These are phyloP conservation scores for Phalacrocorax aristotelis DNA, from an alignment of 2,113 vertebrate genomes.

Conservation along the genomic window DNA sequence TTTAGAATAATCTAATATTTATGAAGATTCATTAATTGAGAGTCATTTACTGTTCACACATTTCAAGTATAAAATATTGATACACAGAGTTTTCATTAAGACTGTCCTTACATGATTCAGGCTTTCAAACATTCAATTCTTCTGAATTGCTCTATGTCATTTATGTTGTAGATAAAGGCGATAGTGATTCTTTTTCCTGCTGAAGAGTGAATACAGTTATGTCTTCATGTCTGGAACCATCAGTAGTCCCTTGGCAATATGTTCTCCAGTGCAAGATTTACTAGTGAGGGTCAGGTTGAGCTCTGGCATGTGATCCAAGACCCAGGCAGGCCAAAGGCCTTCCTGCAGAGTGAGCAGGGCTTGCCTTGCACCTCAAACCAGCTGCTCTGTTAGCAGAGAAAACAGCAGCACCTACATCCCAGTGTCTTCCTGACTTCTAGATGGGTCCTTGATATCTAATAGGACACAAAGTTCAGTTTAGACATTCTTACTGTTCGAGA, in stretches of 20 bases:
- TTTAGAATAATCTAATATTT: slow-evolving; percentile 49
- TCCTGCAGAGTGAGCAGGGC: not conserved
- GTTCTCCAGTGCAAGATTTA: not conserved
- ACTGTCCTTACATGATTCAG: not conserved
- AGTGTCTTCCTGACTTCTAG: not conserved
- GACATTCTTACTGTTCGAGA: not conserved
- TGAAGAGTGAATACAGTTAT: not conserved
- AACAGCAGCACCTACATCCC: not conserved
- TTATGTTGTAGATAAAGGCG: not conserved
- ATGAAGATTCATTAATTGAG: slow-evolving; percentile 27
- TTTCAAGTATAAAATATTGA: slow-evolving; percentile 45
- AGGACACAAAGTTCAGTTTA: not conserved
- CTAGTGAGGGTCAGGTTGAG: not conserved
- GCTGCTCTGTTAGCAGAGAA: not conserved
- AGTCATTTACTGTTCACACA: slow-evolving; percentile 3
- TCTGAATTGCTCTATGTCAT: not conserved
- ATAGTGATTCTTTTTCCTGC: not conserved
- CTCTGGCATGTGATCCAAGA: not conserved
- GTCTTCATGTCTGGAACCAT: not conserved
- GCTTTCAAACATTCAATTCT: not conserved
- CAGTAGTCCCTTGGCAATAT: not conserved
- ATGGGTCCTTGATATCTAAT: not conserved
- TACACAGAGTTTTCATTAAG: not conserved
- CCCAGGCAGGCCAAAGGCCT: not conserved
- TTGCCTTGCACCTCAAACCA: not conserved